These are phyloP conservation scores for Ctena decussata DNA, from an alignment of 2,888 invertebrate species.

Conservation along the genomic window DNA sequence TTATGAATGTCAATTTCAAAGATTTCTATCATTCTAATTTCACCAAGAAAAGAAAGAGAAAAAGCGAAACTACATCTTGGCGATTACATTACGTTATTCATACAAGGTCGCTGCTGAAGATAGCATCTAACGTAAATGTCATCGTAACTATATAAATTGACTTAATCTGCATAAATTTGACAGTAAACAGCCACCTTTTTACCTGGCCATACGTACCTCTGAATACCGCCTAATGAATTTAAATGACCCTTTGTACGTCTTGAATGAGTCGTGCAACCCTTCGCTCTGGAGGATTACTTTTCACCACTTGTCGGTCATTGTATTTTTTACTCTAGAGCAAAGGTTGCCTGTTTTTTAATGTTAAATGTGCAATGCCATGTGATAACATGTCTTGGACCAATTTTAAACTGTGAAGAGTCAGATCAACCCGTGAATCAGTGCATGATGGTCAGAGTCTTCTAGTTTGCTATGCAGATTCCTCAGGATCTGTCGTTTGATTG, in stretches of 20 bases:
- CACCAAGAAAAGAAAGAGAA: not conserved
- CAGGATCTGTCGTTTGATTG: too few species aligned
- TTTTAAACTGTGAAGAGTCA: too few species aligned
- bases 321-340: constrained; percentile 1
- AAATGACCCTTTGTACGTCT: constrained; percentile 11
- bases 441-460: too few species aligned
- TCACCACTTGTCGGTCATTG: not conserved
- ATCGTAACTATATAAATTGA: constrained; percentile 12
- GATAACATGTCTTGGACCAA: too few species aligned
- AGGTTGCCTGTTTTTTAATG: not conserved
- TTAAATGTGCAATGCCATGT: too few species aligned
- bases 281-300: not conserved
- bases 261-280: not conserved
- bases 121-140: constrained; percentile 1
- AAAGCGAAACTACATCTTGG: constrained; percentile 3
- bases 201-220: not conserved
- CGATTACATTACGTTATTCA: constrained; percentile 6
- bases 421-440: too few species aligned
- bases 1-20: constrained; percentile 6
- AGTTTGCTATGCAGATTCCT: too few species aligned
- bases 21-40: constrained; percentile 10
- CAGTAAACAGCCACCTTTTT: constrained; percentile 6
- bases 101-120: not conserved
- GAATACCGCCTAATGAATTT: not conserved
- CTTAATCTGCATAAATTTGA: constrained; percentile 10